Base-by-base conservation (phyloP, 2,888 invertebrate species). In the Sarcophaga subvicina region DNA sequence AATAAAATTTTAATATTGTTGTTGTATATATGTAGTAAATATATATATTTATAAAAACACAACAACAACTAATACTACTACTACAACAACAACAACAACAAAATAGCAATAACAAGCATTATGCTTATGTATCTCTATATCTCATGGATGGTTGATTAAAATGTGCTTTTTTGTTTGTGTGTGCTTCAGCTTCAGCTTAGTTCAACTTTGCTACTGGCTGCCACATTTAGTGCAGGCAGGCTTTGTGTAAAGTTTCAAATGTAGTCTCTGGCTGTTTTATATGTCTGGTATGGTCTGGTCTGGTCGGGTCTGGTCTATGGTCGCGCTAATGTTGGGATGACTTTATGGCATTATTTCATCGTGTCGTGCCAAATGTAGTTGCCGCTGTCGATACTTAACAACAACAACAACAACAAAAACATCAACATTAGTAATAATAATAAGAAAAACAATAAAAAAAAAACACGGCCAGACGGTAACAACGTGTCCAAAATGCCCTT, bases 401-500 rank as follows among this genome's bases (percentile, higher is more conserved):
- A 27, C 83, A 88, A 81, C 14, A 14, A 54, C 14, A 49, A 6
- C 37, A 37, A 1, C 8, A 37, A n/a, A n/a, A n/a, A 10, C 27
- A 27, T 4, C 27, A 27, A 37, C 37, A 37, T 37, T 37, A 37
- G 37, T 37, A 37, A 37, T 37, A 37, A 37, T 37, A 37, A 37
- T 37, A 37, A 37, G 37, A 37, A 37, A 37, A 37, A 37, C 37
- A 37, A 37, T 2, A 37, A 10, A 49, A 54, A 54, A 54, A 54
- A 54, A 54, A 54, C 4, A 78, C 79, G 79, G 84, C 79, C 84
- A 84, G 86, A 70, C 87, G 47, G 17, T 86, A 85, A 72, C 85
- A 83, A 90, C 91, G 90, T 90, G 89, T 90, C 90, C 91, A 91
- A 91, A 89, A 89, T 91, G 91, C 91, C 91, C 91, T 91, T 91